Evolutionary conservation across 53 echinoderm and acorn worm species (phyloP), one percentile per base, ranked within the genome.

Genomic region (Paracentrotus lividus): DNA sequence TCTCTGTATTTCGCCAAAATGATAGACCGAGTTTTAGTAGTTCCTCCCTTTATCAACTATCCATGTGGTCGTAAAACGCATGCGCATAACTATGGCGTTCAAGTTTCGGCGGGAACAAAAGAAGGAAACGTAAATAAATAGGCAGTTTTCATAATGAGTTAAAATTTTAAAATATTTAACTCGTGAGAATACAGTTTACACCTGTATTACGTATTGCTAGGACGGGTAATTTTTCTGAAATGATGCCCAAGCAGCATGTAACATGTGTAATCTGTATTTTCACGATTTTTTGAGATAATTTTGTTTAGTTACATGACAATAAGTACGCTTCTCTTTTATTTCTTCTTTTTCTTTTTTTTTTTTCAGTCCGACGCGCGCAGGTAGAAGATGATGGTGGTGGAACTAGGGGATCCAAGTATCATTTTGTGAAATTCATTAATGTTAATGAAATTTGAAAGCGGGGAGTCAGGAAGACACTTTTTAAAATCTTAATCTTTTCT

Each of bases 11-110:
- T 99, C 93, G 96, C 99, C 23, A 97, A 96, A 94, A 34, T 55
- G 60, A 77, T 99, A 23, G 94, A 97, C 86, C 94, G 99, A 88
- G 94, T 96, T 38, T 87, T 99, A 56, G 92, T 97, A n/a, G 77
- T 97, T 29, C 99, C 99, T 53, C 95, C 97, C 40, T 97, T 92
- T 90, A 99, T 99, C 93, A 95, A 96, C 93, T 99, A 99, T 87
- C 99, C 99, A 5, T 99, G 99, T 84, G 99, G 99, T 59, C 96
- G 97, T n/a, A 99, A 97, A 94, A 90, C 93, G 57, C 91, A 88
- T 32, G 93, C 84, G 76, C 85, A 90, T 57, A 92, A 95, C 60
- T 95, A 92, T 55, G 96, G 96, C 26, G 85, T 91, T 12, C 94
- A 95, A 72, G 92, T 58, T 8, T 92, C 94, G 45, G 36, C 95